These are phyloP conservation scores for Pediacus dermestoides DNA, from an alignment of 2,888 invertebrate species.

Conservation along the genomic window DNA sequence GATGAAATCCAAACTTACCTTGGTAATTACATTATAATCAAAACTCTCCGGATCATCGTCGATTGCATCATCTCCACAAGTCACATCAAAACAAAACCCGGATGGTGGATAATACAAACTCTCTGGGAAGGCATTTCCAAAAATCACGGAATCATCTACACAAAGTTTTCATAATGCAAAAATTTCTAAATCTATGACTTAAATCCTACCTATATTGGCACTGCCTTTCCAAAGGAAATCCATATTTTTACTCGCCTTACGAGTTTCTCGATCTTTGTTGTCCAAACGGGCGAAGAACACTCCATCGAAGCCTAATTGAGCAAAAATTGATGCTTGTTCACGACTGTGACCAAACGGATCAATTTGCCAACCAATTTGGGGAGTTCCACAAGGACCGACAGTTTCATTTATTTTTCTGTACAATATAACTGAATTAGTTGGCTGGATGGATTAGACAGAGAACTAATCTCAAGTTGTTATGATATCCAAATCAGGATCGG, in stretches of 20 bases:
- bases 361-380: conserved; percentile 80
- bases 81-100: conserved; percentile 55
- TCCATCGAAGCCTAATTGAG: conserved; percentile 69
- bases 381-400: conserved; percentile 70
- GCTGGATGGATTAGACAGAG: too few relatives aligned
- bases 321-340: conserved; percentile 64
- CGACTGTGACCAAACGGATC: conserved; percentile 80
- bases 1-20: conserved; percentile 28
- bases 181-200: too few relatives aligned
- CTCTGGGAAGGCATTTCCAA: conserved; percentile 15
- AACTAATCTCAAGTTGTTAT: too few relatives aligned
- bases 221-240: conserved; percentile 71
- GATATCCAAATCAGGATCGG: too few relatives aligned
- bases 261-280: conserved; percentile 58
- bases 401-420: conserved; percentile 64
- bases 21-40: conserved; percentile 54
- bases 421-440: too few relatives aligned
- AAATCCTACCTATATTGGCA: conserved; percentile 52
- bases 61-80: conserved; percentile 50
- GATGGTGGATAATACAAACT: conserved; percentile 18
- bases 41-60: conserved; percentile 55
- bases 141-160: conserved; percentile 42
- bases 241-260: conserved; percentile 58
- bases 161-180: too few relatives aligned
- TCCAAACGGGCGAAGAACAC: conserved; percentile 69